Conservation (phyloP, 2,113 vertebrate genomes). For the Otolemur garnettii region DNA sequence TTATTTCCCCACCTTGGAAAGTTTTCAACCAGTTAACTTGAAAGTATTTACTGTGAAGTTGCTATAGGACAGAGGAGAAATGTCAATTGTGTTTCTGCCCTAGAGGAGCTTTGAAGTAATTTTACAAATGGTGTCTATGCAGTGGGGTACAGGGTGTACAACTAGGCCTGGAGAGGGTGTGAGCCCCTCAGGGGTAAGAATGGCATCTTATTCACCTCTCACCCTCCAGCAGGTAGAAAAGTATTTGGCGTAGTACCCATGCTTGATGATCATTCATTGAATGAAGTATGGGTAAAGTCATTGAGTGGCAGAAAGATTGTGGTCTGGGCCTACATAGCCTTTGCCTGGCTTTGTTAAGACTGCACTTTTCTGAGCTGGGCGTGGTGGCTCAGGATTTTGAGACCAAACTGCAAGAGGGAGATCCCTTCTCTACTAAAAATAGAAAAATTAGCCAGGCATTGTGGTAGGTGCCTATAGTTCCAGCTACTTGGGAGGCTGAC, state of each 20-base stretch:
- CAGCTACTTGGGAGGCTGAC: too few relatives aligned
- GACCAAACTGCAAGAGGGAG: too few relatives aligned
- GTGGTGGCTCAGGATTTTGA: too few relatives aligned
- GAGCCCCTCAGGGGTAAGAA: not conserved
- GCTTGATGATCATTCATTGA: not conserved
- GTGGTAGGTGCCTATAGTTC: too few relatives aligned
- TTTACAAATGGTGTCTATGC: not conserved
- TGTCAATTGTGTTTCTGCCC: not conserved
- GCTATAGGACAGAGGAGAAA: not conserved
- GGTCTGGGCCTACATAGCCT: not conserved
- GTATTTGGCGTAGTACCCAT: not conserved
- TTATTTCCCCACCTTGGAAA: not conserved
- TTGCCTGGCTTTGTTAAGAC: slow-evolving; percentile 31
- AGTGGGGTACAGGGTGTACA: not conserved
- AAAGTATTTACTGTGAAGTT: not conserved
- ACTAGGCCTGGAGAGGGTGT: not conserved
- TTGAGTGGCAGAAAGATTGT: not conserved
- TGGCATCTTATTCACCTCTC: not conserved
- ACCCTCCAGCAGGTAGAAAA: not conserved
- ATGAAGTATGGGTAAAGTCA: not conserved
- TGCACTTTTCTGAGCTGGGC: not conserved
- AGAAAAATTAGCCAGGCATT: too few relatives aligned
- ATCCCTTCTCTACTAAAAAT: too few relatives aligned
- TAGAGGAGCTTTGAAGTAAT: not conserved
- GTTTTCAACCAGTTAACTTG: not conserved